These are phyloP conservation scores for Acanthurus tractus DNA, from an alignment of 2,797 vertebrate species.

Conservation along the genomic window DNA sequence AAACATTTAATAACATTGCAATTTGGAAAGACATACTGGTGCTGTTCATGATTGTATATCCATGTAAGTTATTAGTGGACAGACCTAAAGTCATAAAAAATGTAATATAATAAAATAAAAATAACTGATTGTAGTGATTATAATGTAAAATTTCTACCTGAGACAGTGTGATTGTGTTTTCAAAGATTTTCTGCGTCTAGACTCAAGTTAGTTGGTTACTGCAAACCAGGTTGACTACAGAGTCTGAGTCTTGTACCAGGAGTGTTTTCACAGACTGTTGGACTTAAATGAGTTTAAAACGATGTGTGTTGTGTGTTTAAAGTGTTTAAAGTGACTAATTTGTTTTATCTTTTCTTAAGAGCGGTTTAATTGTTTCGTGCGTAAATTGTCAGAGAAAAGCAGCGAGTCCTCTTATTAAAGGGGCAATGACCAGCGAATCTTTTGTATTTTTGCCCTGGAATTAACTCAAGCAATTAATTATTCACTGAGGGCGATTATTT, in stretches of 20 bases:
- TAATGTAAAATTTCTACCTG: background rate
- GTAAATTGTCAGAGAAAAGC: background rate
- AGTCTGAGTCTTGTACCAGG: background rate
- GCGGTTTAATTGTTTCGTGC: background rate
- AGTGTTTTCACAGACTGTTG: background rate
- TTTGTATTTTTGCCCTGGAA: too few relatives aligned
- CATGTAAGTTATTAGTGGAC: background rate
- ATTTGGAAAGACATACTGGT: conserved; percentile 1
- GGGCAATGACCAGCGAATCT: background rate
- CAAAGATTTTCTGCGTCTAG: background rate
- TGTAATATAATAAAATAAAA: background rate
- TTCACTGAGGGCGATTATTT: background rate
- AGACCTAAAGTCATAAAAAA: background rate
- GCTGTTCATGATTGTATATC: conserved; percentile 11
- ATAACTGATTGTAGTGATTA: background rate
- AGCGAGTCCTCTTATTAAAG: background rate
- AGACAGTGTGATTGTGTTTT: conserved; percentile 1
- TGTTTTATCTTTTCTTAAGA: background rate
- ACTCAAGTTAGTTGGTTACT: background rate
- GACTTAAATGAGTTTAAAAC: conserved; percentile 2
- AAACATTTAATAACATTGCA: conserved; percentile 6
- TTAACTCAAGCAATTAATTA: too few relatives aligned
- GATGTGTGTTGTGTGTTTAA: background rate
- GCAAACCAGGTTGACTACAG: background rate
- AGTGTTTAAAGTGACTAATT: too few relatives aligned